Evolutionary conservation across 2,113 vertebrate species (phyloP).

Genomic region (Dasyornis broadbenti): DNA sequence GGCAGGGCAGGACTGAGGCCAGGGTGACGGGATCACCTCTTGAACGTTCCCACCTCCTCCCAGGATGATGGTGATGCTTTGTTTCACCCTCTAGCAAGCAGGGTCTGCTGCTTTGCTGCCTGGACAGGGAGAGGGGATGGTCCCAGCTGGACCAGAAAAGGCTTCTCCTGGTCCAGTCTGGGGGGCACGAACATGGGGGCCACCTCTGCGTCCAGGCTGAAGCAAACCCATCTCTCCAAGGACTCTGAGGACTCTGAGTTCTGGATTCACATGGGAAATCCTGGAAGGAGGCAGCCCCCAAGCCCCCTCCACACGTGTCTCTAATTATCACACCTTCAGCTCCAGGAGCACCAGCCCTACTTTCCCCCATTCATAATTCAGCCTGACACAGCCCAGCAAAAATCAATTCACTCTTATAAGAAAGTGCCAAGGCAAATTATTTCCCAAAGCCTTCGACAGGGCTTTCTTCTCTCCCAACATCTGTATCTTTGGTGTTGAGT

Average conservation of each 20-base stretch:
- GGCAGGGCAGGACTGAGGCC: neutral
- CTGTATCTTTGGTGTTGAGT: neutral
- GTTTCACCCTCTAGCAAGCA: neutral
- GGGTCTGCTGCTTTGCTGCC: neutral
- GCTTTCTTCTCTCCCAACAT: neutral
- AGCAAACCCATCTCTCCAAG: neutral
- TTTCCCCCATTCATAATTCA: slow-evolving; percentile 53
- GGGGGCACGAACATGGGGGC: accelerated
- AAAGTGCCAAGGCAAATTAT: slow-evolving; percentile 66
- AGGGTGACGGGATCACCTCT: neutral
- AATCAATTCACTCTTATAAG: slow-evolving; percentile 67
- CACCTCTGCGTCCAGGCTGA: neutral
- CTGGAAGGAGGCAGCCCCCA: neutral
- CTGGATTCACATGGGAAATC: accelerated
- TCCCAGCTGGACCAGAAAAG: neutral
- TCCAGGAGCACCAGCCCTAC: neutral
- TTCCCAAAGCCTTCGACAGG: slow-evolving; percentile 4
- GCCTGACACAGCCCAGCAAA: slow-evolving; percentile 60
- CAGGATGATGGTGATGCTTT: neutral
- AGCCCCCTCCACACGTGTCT: accelerated
- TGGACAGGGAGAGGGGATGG: neutral
- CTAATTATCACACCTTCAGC: slow-evolving; percentile 8
- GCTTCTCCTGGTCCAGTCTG: neutral
- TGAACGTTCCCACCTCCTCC: neutral
- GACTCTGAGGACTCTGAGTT: neutral